Percentiles rank a stretch among this genome's conserved stretches.
Evolutionary conservation across 2,888 invertebrate genomes (phyloP).

Genomic region (Lampropteryx suffumata): DNA sequence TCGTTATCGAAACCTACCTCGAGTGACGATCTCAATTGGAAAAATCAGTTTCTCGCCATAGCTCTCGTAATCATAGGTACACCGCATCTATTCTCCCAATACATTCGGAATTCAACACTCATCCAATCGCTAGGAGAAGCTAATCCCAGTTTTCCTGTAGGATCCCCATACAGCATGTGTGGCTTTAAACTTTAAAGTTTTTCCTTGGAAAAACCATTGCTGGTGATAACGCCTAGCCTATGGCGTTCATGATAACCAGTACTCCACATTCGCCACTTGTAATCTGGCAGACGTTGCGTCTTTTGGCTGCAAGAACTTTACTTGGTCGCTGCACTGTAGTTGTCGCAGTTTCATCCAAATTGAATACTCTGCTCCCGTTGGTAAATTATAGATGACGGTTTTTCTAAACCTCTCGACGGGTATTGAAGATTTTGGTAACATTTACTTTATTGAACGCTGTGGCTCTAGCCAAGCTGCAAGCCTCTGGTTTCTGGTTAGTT

Average conservation of each 20-base stretch:
- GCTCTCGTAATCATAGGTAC: slow-evolving; percentile 10
- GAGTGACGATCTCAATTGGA: not conserved
- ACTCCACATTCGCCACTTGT: slow-evolving; percentile 32
- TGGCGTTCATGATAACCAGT: slow-evolving; percentile 23
- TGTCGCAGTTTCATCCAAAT: slow-evolving; percentile 28
- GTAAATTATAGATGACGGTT: slow-evolving; percentile 14
- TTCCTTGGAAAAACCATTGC: slow-evolving; percentile 33
- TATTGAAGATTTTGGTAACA: slow-evolving; percentile 6
- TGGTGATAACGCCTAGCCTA: slow-evolving; percentile 28
- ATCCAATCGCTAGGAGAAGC: too few relatives aligned
- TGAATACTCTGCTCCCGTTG: slow-evolving; percentile 33
- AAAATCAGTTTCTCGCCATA: slow-evolving; percentile 18
- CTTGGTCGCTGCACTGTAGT: slow-evolving; percentile 26
- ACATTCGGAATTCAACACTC: not conserved
- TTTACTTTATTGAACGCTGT: slow-evolving; percentile 22
- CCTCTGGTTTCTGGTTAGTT: slow-evolving; percentile 20
- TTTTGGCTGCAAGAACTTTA: slow-evolving; percentile 21
- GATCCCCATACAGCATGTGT: not conserved
- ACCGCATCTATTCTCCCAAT: slow-evolving; percentile 13
- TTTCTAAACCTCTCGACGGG: slow-evolving; percentile 14
- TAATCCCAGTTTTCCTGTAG: too few relatives aligned
- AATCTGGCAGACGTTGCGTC: slow-evolving; percentile 17
- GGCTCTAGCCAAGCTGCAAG: slow-evolving; percentile 21
- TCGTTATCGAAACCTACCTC: slow-evolving; percentile 25
- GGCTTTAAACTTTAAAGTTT: slow-evolving; percentile 26